These are phyloP conservation scores for Phylloscopus collybita DNA, from an alignment of 2,797 vertebrate species.

Conservation along the genomic window DNA sequence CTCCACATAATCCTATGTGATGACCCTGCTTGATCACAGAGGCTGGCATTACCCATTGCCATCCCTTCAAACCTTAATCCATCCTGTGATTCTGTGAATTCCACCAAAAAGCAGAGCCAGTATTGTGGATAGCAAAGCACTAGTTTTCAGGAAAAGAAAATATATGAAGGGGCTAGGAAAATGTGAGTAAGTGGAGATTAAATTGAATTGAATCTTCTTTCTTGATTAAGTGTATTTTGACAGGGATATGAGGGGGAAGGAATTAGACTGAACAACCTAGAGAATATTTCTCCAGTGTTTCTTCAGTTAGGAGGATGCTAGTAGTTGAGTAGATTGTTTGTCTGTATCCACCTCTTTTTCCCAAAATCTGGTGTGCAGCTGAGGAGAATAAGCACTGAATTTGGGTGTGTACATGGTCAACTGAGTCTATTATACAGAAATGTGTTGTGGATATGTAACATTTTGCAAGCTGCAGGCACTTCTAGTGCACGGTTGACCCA, in stretches of 20 bases:
- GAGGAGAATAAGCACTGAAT: neutral
- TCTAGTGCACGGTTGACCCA: neutral
- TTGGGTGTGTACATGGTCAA: neutral
- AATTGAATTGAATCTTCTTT: neutral
- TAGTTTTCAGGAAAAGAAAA: neutral
- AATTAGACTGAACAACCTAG: neutral
- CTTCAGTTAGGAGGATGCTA: neutral
- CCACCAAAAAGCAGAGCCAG: neutral
- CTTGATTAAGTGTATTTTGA: neutral
- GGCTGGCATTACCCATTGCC: neutral
- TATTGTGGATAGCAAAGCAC: neutral
- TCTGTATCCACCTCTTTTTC: neutral
- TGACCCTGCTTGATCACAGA: neutral
- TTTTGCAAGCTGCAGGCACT: neutral
- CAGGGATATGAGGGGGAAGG: neutral
- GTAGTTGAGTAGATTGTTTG: neutral
- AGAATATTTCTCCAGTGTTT: neutral
- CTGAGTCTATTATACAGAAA: neutral
- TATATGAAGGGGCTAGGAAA: neutral
- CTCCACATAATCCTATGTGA: rapidly evolving
- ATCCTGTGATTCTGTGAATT: neutral
- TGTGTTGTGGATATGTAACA: neutral
- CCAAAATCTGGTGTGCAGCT: neutral
- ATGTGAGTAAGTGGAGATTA: neutral
- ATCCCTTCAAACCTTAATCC: neutral